Percentiles rank a stretch among this genome's conserved stretches.
Evolutionary conservation across 2,113 vertebrate species (phyloP).

Genomic region (Proteles cristata): DNA sequence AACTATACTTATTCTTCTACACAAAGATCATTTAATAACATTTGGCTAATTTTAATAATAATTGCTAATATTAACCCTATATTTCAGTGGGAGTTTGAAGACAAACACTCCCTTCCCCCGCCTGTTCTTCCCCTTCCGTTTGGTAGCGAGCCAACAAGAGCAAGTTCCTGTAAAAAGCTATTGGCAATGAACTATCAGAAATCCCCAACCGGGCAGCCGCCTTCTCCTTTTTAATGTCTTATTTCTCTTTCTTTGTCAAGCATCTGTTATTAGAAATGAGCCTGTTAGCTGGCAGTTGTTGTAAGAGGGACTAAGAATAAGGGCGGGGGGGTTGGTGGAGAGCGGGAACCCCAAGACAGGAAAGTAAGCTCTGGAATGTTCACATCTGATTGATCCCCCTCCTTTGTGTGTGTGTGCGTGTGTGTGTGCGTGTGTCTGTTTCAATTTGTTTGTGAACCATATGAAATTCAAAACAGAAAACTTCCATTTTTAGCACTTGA

Average conservation of each 20-base stretch:
- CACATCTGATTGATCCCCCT: conserved; percentile 64
- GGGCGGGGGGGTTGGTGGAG: background rate
- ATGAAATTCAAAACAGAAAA: conserved; percentile 74
- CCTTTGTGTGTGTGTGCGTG: background rate
- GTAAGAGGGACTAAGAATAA: conserved; percentile 26
- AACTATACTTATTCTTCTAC: conserved; percentile 81
- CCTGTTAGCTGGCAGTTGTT: background rate
- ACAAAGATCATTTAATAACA: conserved; percentile 80
- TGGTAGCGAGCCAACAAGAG: conserved; percentile 29
- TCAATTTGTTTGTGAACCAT: conserved; percentile 79
- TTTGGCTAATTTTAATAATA: conserved; percentile 85
- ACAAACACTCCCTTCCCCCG: conserved; percentile 52
- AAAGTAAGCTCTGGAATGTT: conserved; percentile 51
- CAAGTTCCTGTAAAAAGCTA: conserved; percentile 60
- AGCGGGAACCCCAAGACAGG: conserved; percentile 13
- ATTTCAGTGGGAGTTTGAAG: conserved; percentile 69
- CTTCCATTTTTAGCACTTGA: conserved; percentile 74
- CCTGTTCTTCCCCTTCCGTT: background rate
- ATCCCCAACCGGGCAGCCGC: conserved; percentile 9
- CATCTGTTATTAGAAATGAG: conserved; percentile 62
- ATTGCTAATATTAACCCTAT: conserved; percentile 79
- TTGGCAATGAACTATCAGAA: conserved; percentile 59
- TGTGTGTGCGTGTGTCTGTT: background rate
- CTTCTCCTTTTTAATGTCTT: conserved; percentile 73
- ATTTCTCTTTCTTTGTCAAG: conserved; percentile 74